Evolutionary conservation across 2,888 invertebrate species (phyloP), one percentile per base, ranked within the genome.

Genomic region (Drosophila incognita): DNA sequence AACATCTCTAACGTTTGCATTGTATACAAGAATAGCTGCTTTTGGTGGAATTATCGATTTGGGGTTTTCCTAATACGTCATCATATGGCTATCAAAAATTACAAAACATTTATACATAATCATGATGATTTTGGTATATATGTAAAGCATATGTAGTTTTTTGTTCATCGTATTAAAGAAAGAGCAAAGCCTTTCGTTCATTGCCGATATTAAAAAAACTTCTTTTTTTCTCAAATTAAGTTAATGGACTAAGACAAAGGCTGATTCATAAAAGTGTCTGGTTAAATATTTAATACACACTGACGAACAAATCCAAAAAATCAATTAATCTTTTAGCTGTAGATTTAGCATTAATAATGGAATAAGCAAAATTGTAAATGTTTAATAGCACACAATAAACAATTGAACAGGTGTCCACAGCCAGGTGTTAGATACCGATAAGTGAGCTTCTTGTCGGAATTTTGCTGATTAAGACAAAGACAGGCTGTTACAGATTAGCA

Each of bases 381-480:
- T 64, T 82, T 77, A 75, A 74, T 52, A 68, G 63, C 71, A 61
- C 71, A 61, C 72, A 72, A 82, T 86, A 88, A 83, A 71, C 38
- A 38, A 35, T 21, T 24, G 73, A 83, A 76, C 85, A 85, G 85
- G 85, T 85, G 85, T 83, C 62, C 80, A 74, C 31, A 52, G 68
- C 69, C 85, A 85, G 88, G 88, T 85, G 85, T 82, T 56, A 67
- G 66, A 77, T 58, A 71, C 46, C 33, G 85, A 86, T 88, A 85
- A 86, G 58, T 31, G 8, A 5, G 10, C 27, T 56, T 60, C 42
- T 64, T 58, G 24, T 63, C 56, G 40, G 35, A 52, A 18, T 69
- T 31, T 42, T 21, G 48, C 64, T 66, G 66, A 77, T 81, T 72
- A 73, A 51, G 60, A 36, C 36, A 36, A 46, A 24, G 13, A 6